Evolutionary conservation across 2,113 vertebrate genomes (phyloP).

Genomic region (Xiphorhynchus elegans): DNA sequence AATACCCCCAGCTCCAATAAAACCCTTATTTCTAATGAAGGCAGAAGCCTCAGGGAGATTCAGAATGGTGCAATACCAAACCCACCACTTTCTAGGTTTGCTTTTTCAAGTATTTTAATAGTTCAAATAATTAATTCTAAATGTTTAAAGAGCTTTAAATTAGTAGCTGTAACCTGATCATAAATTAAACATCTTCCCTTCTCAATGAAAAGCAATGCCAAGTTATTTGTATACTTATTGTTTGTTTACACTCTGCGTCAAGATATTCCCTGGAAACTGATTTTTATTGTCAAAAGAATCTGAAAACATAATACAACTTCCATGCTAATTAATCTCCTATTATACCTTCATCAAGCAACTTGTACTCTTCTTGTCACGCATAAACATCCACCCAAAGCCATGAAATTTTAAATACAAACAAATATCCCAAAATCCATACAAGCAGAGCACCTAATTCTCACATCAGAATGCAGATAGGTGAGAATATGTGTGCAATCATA

Average conservation of each 20-base stretch:
- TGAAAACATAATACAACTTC: constrained; percentile 20
- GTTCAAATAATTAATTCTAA: constrained; percentile 60
- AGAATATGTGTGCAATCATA: not conserved
- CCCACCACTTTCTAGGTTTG: not conserved
- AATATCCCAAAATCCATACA: constrained; percentile 34
- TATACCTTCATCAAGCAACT: constrained; percentile 4
- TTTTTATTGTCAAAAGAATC: constrained; percentile 40
- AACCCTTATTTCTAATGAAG: not conserved
- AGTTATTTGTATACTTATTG: constrained; percentile 53
- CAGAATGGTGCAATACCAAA: not conserved
- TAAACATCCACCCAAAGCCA: constrained; percentile 20
- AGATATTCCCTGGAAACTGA: constrained; percentile 37
- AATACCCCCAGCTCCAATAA: not conserved
- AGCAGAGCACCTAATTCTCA: constrained; percentile 31
- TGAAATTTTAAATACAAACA: constrained; percentile 63
- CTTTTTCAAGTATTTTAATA: constrained; percentile 65
- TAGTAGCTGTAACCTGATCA: constrained; percentile 64
- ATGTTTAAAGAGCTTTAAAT: constrained; percentile 75
- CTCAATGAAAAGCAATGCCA: not conserved
- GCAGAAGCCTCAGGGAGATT: not conserved
- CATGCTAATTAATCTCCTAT: constrained; percentile 30
- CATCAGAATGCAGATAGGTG: constrained; percentile 32
- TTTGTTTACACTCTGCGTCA: constrained; percentile 43
- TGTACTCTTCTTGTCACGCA: not conserved
- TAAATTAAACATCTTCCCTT: constrained; percentile 37